These are phyloP conservation scores for Murina feae DNA, from an alignment of 2,113 vertebrate genomes.

Conservation along the genomic window DNA sequence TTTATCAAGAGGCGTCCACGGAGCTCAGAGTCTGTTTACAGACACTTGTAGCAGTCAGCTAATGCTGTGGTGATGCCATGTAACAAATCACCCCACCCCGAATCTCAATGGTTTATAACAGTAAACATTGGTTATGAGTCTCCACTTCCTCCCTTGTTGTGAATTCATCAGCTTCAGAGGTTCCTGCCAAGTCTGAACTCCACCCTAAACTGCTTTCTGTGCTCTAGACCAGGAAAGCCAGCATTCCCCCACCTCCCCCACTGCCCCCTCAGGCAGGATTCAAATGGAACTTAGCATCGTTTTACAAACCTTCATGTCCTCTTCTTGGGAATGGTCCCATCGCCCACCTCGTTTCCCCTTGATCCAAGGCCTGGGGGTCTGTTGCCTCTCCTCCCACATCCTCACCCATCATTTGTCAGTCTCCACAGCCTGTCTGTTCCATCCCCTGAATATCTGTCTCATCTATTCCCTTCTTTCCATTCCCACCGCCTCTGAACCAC, in stretches of 20 bases:
- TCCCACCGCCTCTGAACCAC: not conserved
- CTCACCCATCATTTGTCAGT: not conserved
- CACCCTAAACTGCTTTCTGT: not conserved
- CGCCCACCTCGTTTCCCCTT: not conserved
- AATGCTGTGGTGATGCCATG: fast-evolving
- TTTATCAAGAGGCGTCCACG: not conserved
- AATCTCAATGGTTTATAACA: fast-evolving
- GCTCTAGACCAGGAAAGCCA: not conserved
- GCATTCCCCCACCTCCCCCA: fast-evolving
- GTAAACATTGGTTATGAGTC: fast-evolving
- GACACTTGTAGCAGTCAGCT: not conserved
- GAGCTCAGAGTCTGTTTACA: not conserved
- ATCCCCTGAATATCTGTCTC: not conserved
- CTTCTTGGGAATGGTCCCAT: not conserved
- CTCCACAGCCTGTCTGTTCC: not conserved
- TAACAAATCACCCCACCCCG: not conserved
- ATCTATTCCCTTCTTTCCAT: not conserved
- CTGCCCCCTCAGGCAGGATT: not conserved
- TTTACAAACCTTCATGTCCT: not conserved
- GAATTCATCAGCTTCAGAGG: not conserved
- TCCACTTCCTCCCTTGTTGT: not conserved
- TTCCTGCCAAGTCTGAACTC: not conserved
- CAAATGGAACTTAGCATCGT: not conserved
- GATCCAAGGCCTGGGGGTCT: not conserved
- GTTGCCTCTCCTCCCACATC: not conserved